Evolutionary conservation across 2,888 invertebrate species (phyloP), one percentile per base, ranked within the genome.

Genomic region (Eupelmus urozonus): DNA sequence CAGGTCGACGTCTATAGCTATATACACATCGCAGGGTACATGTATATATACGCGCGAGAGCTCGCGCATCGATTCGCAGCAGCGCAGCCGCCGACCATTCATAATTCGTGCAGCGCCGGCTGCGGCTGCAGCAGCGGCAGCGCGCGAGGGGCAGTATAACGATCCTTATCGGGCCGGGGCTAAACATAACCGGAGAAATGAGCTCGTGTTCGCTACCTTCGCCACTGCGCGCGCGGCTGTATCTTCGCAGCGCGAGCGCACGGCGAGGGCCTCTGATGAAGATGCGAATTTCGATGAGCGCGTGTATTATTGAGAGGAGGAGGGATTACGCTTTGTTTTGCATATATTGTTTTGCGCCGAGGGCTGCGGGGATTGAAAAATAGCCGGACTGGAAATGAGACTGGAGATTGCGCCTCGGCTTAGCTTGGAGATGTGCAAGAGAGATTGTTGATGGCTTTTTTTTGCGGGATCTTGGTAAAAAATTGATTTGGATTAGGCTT

Each of bases 111-210:
- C 42, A 13, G 13, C 11, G 42, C n/a, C n/a, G n/a, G n/a, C n/a
- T n/a, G 49, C 49, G 49, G 49, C 49, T 13, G 20, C 23, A 23
- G 53, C 23, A 20, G 53, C 0, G 16, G 27, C 9, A 29, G 34
- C 7, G 45, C 45, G 45, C 45, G 9, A 34, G 45, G 45, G 55
- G 62, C 51, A 72, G 63, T 72, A 72, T 72, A 72, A 72, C 65
- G 73, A 73, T 73, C 65, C 65, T 73, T 73, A 73, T 73, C 57
- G 65, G 25, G 16, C 1, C 20, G 29, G 16, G 45, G 65, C 45
- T 65, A 57, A 65, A 66, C 72, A 63, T 73, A 34, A 59, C 73
- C 73, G 55, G 29, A 72, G 72, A 63, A 63, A 72, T 55, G 72
- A 72, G 72, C 72, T 63, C 55, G 62, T n/a, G 3, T 13, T 34